Evolutionary conservation across 2,888 invertebrate species (phyloP).

Genomic region (Arrhopalites spinosus): DNA sequence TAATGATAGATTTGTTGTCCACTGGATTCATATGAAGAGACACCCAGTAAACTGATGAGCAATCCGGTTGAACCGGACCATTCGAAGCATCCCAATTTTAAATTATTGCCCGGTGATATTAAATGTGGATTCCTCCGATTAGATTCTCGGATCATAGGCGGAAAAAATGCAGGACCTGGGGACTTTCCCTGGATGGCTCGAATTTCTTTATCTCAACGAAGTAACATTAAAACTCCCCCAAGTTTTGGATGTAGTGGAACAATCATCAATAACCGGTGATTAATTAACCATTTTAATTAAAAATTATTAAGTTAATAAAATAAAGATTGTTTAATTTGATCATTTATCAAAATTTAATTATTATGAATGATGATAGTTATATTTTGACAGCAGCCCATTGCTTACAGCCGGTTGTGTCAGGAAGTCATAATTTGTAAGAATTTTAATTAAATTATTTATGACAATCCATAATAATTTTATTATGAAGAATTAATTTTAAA

Average conservation of each 20-base stretch:
- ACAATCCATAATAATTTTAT: background rate
- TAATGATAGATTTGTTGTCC: slow-evolving; percentile 7
- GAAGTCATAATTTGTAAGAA: slow-evolving; percentile 9
- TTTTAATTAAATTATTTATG: background rate
- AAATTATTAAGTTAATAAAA: no score
- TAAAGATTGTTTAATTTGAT: no score
- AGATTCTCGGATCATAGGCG: slow-evolving; percentile 46
- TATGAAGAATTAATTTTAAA: background rate
- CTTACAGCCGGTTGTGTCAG: background rate
- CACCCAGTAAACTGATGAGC: background rate
- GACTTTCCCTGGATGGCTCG: slow-evolving; percentile 52
- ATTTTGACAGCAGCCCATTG: slow-evolving; percentile 36
- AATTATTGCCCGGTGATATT: slow-evolving; percentile 13
- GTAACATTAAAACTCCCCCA: background rate
- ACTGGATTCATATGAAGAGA: background rate
- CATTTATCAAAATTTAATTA: no score
- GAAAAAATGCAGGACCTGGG: slow-evolving; percentile 40
- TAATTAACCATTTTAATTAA: no score
- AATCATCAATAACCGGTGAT: slow-evolving; percentile 5
- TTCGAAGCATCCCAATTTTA: slow-evolving; percentile 23
- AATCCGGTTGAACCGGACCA: background rate
- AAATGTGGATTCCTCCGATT: slow-evolving; percentile 19
- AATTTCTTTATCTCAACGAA: slow-evolving; percentile 31
- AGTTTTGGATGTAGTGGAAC: slow-evolving; percentile 16
- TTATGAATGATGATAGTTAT: no score